Evolutionary conservation across 2,797 vertebrate genomes (phyloP).

Genomic region (Phyllotis vaccarum): DNA sequence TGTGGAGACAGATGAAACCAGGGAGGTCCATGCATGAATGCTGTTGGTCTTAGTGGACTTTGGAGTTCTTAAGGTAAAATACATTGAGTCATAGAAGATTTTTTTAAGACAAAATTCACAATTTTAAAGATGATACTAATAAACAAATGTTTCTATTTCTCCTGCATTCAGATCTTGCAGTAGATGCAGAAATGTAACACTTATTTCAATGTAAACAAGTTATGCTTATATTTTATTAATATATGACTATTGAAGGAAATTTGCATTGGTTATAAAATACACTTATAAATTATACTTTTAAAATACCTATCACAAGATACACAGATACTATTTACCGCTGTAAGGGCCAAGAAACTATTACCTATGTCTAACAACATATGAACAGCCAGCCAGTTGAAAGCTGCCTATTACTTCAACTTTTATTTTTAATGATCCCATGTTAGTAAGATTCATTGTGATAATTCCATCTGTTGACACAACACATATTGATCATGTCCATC

Average conservation of each 20-base stretch:
- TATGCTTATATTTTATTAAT: background rate
- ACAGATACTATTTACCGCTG: background rate
- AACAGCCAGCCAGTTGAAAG: background rate
- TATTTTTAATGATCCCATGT: background rate
- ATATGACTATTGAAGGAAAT: background rate
- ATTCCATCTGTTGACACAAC: background rate
- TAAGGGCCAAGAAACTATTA: background rate
- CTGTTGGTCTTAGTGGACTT: background rate
- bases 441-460: background rate
- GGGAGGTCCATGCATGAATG: background rate
- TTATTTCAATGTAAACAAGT: background rate
- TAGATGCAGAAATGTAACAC: background rate
- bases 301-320: background rate
- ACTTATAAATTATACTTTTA: background rate
- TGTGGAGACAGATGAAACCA: background rate
- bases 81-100: background rate
- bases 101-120: background rate
- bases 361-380: background rate
- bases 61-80: background rate
- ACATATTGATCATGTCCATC: background rate
- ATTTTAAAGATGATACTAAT: too few relatives aligned
- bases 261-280: background rate
- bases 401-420: background rate
- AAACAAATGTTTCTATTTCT: background rate
- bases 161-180: conserved; percentile 6